Base-by-base conservation (phyloP, 2,888 invertebrate genomes). In the Parnassius mnemosyne region DNA sequence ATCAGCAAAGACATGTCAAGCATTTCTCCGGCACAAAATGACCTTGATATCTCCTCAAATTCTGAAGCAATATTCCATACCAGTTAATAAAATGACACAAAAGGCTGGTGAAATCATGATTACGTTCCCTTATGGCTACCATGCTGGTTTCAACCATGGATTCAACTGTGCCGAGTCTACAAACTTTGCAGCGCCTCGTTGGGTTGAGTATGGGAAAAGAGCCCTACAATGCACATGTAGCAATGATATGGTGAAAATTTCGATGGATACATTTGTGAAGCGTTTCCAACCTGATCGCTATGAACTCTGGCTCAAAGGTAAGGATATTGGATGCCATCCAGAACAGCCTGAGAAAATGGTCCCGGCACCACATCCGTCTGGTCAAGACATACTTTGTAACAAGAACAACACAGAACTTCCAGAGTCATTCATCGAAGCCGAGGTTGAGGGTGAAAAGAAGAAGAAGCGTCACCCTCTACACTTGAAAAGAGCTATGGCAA, bases 121-220 rank as follows among this genome's bases (percentile, higher is more conserved):
- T 52, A 99, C 99, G 0, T 99, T 99, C 84, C 99, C 99, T 0
- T 98, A 96, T 85, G 99, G 99, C 0, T 99, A 99, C 83, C 99
- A 99, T 85, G 97, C 99, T 66, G 95, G 99, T 0, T 99, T 98
- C 79, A 99, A 99, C 84, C 97, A 98, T 81, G 99, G 99, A 2
- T 99, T 98, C 81, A 99, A 99, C 81, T 98, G 98, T 96, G 99
- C 99, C 0, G 99, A 99, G 84, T 98, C 99, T 0, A 99, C 99
- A 0, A 99, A 99, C 89, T 99, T 99, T 91, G 99, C 99, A 1
- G 95, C 97, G 61, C 95, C 96, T 5, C 93, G 99, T 67, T 99
- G 99, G 99, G 96, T 99, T 12, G 99, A 99, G 82, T 99, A 98
- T 85, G 99, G 99, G 0, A 99, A 99, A 85, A 87, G 98, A 67